Evolutionary conservation across 2,113 vertebrate species (phyloP).

Genomic region (Calidris pugnax): DNA sequence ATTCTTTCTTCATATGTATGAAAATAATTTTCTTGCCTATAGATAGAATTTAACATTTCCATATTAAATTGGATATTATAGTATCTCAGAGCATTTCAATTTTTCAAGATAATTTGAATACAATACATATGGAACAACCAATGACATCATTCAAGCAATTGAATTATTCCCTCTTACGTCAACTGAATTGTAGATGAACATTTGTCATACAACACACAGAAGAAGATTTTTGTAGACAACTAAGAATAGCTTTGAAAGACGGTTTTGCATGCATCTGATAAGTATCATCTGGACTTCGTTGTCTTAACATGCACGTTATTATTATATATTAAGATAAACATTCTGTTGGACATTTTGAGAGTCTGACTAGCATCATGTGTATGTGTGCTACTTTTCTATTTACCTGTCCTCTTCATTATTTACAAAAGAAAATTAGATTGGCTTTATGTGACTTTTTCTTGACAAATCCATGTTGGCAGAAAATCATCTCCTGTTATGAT

Average conservation of each 20-base stretch:
- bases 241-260: not conserved
- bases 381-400: not conserved
- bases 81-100: not conserved
- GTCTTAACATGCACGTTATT: not conserved
- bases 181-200: not conserved
- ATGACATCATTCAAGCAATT: not conserved
- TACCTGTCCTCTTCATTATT: not conserved
- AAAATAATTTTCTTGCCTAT: not conserved
- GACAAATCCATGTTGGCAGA: not conserved
- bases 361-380: not conserved
- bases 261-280: fast-evolving
- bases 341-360: not conserved
- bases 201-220: not conserved
- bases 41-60: not conserved
- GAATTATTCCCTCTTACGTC: not conserved
- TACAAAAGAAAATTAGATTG: not conserved
- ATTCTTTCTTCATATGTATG: not conserved
- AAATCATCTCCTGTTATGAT: conserved; percentile 10
- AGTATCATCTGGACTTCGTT: not conserved
- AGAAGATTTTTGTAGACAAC: not conserved
- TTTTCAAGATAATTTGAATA: not conserved
- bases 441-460: not conserved
- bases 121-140: not conserved
- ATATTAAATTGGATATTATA: not conserved
- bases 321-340: not conserved